Percentiles rank a stretch among this genome's conserved stretches.
Evolutionary conservation across 1,140 invertebrate genomes (phyloP).

Genomic region (Drosophila sp.): DNA sequence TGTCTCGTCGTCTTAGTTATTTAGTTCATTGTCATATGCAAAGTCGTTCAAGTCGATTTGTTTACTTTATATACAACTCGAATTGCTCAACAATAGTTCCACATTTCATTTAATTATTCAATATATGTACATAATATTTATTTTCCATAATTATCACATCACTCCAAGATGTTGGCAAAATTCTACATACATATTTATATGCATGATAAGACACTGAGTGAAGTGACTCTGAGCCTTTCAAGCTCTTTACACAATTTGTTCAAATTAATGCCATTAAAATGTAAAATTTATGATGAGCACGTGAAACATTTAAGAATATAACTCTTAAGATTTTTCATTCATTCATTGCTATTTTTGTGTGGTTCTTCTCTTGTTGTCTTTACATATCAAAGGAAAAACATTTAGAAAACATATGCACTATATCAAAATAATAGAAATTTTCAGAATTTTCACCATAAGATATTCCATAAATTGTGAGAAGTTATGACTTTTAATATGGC

Average conservation of each 20-base stretch:
- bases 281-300: constrained; percentile 46
- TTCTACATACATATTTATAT: background rate
- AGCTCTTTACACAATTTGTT: constrained; percentile 24
- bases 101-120: constrained; percentile 41
- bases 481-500: background rate
- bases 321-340: background rate
- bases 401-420: background rate
- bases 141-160: constrained; percentile 3
- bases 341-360: constrained; percentile 3
- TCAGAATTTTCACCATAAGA: background rate
- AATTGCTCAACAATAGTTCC: constrained; percentile 38
- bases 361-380: too few species aligned
- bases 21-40: constrained; percentile 53
- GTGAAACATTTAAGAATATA: constrained; percentile 17
- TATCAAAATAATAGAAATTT: background rate
- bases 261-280: constrained; percentile 27
- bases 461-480: background rate
- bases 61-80: constrained; percentile 15
- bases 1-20: constrained; percentile 23
- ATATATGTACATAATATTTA: background rate
- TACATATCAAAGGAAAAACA: constrained; percentile 3
- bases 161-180: background rate
- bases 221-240: constrained; percentile 9
- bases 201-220: background rate
- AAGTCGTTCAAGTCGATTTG: constrained; percentile 37